phyloP scores from a whole-genome alignment of 2,113 vertebrate genomes.

The Vulpes vulpes region DNA sequence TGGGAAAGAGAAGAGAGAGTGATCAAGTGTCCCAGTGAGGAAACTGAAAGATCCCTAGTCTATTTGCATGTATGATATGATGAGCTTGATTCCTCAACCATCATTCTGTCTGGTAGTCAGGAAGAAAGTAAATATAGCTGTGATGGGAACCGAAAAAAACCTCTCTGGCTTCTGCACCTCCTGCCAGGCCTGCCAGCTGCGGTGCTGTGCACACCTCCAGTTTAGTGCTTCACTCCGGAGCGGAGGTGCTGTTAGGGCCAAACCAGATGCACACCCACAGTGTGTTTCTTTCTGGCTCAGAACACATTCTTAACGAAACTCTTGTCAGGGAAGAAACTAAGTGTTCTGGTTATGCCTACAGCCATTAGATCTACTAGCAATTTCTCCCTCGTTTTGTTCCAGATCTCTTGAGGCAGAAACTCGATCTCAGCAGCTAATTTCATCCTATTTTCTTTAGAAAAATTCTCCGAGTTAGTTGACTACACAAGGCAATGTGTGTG shows the following conservation, averaged over 20 bases:
- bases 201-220: background rate
- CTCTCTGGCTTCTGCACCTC: background rate
- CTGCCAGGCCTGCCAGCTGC: background rate
- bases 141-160: background rate
- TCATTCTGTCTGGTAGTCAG: background rate
- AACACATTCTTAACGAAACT: constrained; percentile 47
- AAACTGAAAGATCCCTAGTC: background rate
- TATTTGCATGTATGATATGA: background rate
- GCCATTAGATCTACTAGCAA: background rate
- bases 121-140: background rate
- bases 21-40: background rate
- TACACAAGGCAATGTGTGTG: constrained; percentile 59
- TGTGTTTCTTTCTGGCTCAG: constrained; percentile 46
- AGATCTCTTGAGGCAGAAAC: constrained; percentile 67
- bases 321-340: background rate
- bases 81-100: constrained; percentile 45
- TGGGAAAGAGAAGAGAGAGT: constrained; percentile 2
- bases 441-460: constrained; percentile 59
- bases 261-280: background rate
- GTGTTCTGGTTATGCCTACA: constrained; percentile 11
- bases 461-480: constrained; percentile 1
- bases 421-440: constrained; percentile 68
- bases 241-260: background rate
- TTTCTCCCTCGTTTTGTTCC: constrained; percentile 46
- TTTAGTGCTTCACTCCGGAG: background rate